Evolutionary conservation across 2,797 vertebrate genomes (phyloP).

Genomic region (Danio aesculapii): DNA sequence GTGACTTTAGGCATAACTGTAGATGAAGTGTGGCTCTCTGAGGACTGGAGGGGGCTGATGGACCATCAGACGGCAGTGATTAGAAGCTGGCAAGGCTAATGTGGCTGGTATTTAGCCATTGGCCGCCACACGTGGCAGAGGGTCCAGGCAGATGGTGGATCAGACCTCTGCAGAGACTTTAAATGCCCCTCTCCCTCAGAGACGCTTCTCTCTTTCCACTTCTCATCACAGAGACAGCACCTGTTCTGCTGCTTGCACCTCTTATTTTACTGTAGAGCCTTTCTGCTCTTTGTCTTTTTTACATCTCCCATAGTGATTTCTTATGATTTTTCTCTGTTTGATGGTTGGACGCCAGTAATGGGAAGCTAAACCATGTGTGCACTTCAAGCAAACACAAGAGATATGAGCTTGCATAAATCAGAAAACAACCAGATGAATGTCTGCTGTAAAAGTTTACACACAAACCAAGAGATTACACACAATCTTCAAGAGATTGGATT

Average conservation of each 20-base stretch:
- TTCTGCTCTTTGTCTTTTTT: constrained; percentile 53
- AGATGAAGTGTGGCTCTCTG: constrained; percentile 14
- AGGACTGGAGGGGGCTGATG: constrained; percentile 35
- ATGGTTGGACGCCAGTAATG: constrained; percentile 48
- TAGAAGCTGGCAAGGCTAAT: constrained; percentile 18
- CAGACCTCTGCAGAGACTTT: constrained; percentile 66
- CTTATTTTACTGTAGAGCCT: constrained; percentile 44
- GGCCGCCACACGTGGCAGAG: constrained; percentile 46
- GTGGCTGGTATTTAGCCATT: constrained; percentile 40
- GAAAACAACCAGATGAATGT: background rate
- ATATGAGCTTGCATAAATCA: constrained; percentile 34
- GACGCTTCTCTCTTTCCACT: constrained; percentile 20
- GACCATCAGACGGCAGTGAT: constrained; percentile 60
- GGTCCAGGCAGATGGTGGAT: constrained; percentile 75
- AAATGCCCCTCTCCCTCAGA: constrained; percentile 55
- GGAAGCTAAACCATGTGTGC: constrained; percentile 51
- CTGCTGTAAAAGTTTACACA: background rate
- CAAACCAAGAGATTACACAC: too few relatives aligned
- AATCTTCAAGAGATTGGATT: background rate
- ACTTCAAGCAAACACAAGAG: background rate
- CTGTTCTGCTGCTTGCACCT: constrained; percentile 57
- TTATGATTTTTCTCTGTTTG: constrained; percentile 62
- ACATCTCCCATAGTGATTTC: constrained; percentile 53
- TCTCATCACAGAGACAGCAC: constrained; percentile 34
- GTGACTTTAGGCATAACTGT: constrained; percentile 29